A percentile compares a stretch with the other conserved stretches of the same genome.
Conservation (phyloP, 1,140 invertebrate species). For the Hydropsyche tenuis region DNA sequence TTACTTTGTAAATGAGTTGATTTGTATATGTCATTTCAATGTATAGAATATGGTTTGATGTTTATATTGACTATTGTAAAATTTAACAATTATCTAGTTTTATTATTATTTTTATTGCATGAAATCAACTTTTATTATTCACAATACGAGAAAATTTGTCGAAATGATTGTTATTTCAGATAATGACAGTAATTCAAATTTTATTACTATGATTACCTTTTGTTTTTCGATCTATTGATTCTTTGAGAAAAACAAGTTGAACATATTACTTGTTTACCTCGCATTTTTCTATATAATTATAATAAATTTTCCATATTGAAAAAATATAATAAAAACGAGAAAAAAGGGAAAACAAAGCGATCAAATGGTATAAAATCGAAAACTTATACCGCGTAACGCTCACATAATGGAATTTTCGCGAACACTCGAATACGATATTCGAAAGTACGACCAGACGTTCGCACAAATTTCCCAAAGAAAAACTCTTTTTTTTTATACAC, state of each 20-base stretch:
- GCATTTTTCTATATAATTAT: background rate
- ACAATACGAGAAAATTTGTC: no score
- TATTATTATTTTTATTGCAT: no score
- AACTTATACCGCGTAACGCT: background rate
- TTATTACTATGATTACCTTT: no score
- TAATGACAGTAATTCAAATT: no score
- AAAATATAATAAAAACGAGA: background rate
- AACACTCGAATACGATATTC: no score
- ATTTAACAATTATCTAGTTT: no score
- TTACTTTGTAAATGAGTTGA: no score
- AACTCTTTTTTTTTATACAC: background rate
- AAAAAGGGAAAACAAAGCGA: background rate
- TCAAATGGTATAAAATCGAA: background rate
- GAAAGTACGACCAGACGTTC: background rate
- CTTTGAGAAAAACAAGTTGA: background rate
- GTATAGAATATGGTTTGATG: no score
- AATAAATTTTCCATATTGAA: background rate
- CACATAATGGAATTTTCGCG: background rate
- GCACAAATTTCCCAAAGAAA: background rate
- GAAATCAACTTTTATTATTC: no score
- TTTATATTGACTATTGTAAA: no score
- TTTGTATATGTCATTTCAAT: no score
- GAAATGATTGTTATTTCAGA: no score
- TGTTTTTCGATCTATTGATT: background rate
- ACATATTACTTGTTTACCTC: background rate